Base-by-base conservation (phyloP, 2,888 invertebrate species). In the Sesamia inferens region DNA sequence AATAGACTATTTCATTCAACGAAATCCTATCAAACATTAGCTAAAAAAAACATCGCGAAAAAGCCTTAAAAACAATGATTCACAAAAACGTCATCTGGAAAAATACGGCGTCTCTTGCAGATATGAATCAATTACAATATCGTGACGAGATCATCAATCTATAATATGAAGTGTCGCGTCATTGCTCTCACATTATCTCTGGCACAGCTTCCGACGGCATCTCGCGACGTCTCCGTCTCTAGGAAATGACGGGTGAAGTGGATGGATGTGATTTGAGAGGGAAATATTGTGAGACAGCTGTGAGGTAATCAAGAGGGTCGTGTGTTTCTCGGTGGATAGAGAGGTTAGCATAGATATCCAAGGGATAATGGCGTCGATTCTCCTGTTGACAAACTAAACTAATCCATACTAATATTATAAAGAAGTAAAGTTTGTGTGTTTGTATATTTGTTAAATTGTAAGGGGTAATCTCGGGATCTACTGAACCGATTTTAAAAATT, bases 181-280 rank as follows among this genome's bases (percentile, higher is more conserved):
- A 94, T 89, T 81, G 80, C 63, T 69, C 67, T 85, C 76, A 92
- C 92, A 94, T 94, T 93, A 94, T 91, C 93, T 89, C 87, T 88
- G 82, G 81, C 79, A 74, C 79, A 68, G 85, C 87, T 92, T 92
- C 90, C 91, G 90, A 89, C 92, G 54, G 61, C 54, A 58, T 72
- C 42, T 65, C 54, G 61, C 87, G 83, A 74, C 66, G 55, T 82
- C 83, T 78, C 76, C 76, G 80, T 74, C 76, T 70, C 64, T 64
- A 44, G n/a, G 66, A 57, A 62, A 74, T 79, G 77, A 84, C 83
- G 71, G 76, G 76, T 79, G 81, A 78, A 79, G 79, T 78, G 68
- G 82, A 79, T 74, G 68, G 77, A 70, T 70, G 42, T 13, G 68
- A 64, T 69, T 66, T 48, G 58, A 51, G 63, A 77, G 55, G 78